These are phyloP conservation scores for Capreolus pygargus DNA, from an alignment of 2,113 vertebrate species.

Conservation along the genomic window DNA sequence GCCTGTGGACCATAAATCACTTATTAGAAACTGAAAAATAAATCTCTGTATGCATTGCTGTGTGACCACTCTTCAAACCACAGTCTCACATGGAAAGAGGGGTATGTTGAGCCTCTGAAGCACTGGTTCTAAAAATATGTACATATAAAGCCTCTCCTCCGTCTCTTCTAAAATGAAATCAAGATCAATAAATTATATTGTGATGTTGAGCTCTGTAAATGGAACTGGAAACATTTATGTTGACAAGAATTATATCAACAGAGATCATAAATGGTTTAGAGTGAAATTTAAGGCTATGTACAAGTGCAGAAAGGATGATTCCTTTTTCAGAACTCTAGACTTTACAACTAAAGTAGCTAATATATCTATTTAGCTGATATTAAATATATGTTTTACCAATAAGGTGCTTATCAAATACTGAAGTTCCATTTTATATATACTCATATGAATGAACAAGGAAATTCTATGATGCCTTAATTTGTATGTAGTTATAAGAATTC, in stretches of 20 bases:
- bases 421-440: not conserved
- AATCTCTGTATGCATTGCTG: not conserved
- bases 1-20: constrained; percentile 47
- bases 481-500: not conserved
- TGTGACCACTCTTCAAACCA: not conserved
- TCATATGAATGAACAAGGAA: not conserved
- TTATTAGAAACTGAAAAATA: constrained; percentile 22
- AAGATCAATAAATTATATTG: not conserved
- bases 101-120: not conserved
- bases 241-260: not conserved
- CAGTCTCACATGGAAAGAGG: accelerated
- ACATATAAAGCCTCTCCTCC: not conserved
- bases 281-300: not conserved
- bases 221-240: not conserved
- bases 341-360: not conserved
- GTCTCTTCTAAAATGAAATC: not conserved
- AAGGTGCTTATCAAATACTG: not conserved
- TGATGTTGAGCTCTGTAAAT: not conserved
- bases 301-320: not conserved
- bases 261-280: not conserved
- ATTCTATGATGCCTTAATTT: not conserved
- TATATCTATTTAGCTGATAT: not conserved
- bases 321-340: not conserved
- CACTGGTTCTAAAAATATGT: not conserved
- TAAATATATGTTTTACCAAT: not conserved